Evolutionary conservation across 2,113 vertebrate genomes (phyloP).

Genomic region (Dipodomys merriami): DNA sequence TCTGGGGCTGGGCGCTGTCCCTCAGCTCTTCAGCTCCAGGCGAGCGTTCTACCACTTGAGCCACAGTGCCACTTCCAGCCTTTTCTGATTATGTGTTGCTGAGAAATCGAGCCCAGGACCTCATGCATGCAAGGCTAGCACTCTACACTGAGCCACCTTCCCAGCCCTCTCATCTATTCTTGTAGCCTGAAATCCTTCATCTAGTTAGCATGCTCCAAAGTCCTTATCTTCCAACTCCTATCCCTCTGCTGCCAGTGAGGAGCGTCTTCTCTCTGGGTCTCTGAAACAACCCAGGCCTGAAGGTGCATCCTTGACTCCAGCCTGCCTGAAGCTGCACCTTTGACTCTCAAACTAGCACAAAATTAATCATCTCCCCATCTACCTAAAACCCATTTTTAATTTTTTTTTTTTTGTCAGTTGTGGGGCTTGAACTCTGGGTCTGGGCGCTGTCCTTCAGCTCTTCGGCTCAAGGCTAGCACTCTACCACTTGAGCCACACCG

Average conservation of each 20-base stretch:
- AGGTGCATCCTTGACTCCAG: neutral
- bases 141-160: no score
- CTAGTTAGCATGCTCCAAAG: slow-evolving; percentile 15
- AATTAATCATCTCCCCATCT: neutral
- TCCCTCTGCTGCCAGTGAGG: neutral
- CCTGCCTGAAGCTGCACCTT: neutral
- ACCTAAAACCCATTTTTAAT: slow-evolving; percentile 22
- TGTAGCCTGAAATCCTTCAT: slow-evolving; percentile 21
- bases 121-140: no score
- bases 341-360: neutral
- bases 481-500: no score
- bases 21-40: no score
- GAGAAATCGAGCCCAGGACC: no score
- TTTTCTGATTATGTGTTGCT: no score
- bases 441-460: no score
- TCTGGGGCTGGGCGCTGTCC: no score
- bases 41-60: no score
- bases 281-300: neutral
- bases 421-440: no score
- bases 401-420: neutral
- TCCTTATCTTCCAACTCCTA: neutral
- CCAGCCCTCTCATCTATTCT: slow-evolving; percentile 1
- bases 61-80: no score
- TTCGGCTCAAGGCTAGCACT: no score
- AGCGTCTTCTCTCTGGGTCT: neutral